A percentile compares a stretch with the other conserved stretches of the same genome.
Evolutionary conservation across 1,140 invertebrate genomes (phyloP).

Genomic region (Trichomalopsis sarcophagae): DNA sequence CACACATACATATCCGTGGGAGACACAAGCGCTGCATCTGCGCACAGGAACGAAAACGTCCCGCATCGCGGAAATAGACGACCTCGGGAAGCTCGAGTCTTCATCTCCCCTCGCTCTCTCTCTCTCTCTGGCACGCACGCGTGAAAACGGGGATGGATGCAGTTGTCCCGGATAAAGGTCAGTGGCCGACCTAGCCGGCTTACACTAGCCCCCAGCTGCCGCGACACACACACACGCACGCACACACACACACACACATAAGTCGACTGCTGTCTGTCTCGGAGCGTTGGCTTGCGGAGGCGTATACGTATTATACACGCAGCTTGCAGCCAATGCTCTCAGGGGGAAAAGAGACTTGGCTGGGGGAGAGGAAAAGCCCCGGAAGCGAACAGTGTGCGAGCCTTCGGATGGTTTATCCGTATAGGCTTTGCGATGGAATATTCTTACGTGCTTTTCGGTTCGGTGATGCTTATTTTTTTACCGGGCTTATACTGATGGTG

Average conservation of each 20-base stretch:
- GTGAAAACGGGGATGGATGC: constrained; percentile 31
- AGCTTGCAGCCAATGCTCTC: background rate
- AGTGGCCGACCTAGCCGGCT: constrained; percentile 67
- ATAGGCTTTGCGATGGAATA: too few relatives aligned
- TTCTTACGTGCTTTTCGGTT: too few relatives aligned
- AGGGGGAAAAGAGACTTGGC: background rate
- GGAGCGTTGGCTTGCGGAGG: background rate
- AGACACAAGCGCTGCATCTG: background rate
- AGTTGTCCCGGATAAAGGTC: constrained; percentile 68
- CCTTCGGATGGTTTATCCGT: background rate
- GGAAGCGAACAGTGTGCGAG: background rate
- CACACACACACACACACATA: background rate
- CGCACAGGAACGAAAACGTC: background rate
- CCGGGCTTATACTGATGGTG: too few relatives aligned
- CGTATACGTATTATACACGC: background rate
- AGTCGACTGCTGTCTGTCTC: background rate
- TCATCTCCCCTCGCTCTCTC: background rate
- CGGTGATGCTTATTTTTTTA: too few relatives aligned
- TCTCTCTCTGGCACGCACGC: background rate
- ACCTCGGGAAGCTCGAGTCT: background rate
- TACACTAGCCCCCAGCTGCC: background rate
- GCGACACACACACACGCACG: background rate
- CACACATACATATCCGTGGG: background rate
- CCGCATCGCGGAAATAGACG: constrained; percentile 37
- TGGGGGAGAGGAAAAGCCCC: constrained; percentile 8